phyloP scores from a whole-genome alignment of 2,113 vertebrate species.

The Alouatta palliata region DNA sequence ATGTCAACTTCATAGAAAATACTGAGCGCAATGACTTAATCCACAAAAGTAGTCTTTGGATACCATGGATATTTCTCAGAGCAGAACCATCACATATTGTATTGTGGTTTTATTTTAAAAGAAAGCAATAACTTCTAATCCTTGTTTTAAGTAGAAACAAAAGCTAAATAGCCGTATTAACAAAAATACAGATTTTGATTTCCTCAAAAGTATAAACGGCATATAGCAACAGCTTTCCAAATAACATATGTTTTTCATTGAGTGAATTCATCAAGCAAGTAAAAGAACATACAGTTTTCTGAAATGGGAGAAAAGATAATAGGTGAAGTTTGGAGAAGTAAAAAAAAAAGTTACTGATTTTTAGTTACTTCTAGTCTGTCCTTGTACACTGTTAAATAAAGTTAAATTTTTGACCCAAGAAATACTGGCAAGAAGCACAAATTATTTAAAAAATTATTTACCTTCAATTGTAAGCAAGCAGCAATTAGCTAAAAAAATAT shows the following conservation, averaged over 20 bases:
- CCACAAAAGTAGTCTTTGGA: not conserved
- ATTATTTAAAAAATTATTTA: not conserved
- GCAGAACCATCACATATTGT: not conserved
- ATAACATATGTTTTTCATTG: not conserved
- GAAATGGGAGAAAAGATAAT: not conserved
- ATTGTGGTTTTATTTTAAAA: not conserved
- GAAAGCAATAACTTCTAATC: not conserved
- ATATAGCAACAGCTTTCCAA: not conserved
- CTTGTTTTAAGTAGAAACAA: not conserved
- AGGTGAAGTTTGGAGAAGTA: not conserved
- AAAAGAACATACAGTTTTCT: not conserved
- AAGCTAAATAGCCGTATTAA: not conserved
- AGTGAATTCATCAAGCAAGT: not conserved
- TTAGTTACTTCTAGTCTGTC: not conserved
- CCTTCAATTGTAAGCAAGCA: not conserved
- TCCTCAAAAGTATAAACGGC: not conserved
- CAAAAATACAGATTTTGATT: not conserved
- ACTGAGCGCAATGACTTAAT: not conserved
- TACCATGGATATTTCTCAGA: not conserved
- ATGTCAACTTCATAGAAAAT: not conserved
- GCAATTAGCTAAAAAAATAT: not conserved
- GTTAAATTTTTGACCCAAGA: not conserved
- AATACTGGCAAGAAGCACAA: not conserved
- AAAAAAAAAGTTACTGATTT: not conserved
- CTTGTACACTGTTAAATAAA: not conserved